Base-by-base conservation (phyloP, 2,888 invertebrate species). In the Clanis bilineata region DNA sequence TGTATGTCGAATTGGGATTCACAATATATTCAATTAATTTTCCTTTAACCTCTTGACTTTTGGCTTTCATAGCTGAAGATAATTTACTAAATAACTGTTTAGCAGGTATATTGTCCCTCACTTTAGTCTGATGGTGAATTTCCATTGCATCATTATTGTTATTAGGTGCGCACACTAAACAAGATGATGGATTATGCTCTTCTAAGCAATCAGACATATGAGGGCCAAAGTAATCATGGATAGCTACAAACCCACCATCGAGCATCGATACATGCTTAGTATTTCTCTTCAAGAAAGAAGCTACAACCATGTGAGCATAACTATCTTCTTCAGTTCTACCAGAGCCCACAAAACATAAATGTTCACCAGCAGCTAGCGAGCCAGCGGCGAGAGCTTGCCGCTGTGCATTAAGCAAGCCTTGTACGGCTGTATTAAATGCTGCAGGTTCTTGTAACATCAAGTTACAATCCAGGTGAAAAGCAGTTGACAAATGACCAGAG, bases 231-330 rank as follows among this genome's bases (percentile, higher is more conserved):
- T 96, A 96, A 68, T 96, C 96, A 77, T 97, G 97, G 66, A 97
- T 95, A 25, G 96, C 95, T 72, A 93, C 93, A 88, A 98, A 99
- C 2, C 99, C 99, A 61, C 98, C 98, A 67, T 96, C 95, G 21
- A 98, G 94, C 87, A 98, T 94, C 55, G 98, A 97, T 54, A 99
- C 97, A 82, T 97, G 98, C 73, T 96, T 96, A 0, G 97, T 97
- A 80, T 97, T 97, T 81, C 97, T 96, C 86, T 99, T 98, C 54
- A 99, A 93, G 85, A 99, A 99, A 60, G 98, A 97, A 5, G 99
- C 98, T 15, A 99, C 97, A 23, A 99, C 98, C 99, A 99, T 99
- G 82, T 98, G 97, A 18, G 98, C 98, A 81, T 98, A 98, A 73
- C 97, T 97, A 84, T 99, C 98, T 88, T 98, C 97, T 78, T 98